Evolutionary conservation across 2,888 invertebrate genomes (phyloP), one percentile per base, ranked within the genome.

Genomic region (Drosophila stalkeri): DNA sequence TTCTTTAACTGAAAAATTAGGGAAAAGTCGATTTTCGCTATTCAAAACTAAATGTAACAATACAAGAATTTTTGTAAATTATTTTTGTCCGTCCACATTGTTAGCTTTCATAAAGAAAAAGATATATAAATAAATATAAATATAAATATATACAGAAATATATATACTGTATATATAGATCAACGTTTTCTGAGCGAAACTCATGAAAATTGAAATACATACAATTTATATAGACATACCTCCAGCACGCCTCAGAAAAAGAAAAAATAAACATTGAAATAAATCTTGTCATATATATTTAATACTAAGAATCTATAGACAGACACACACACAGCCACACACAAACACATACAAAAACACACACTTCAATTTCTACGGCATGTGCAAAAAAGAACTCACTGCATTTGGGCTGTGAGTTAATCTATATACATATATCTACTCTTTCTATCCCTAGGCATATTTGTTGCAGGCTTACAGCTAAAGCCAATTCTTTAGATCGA

Each of bases 31-130:
- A 62, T 62, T 69, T 76, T 55, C 67, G 67, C 52, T 49, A 67
- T 74, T 69, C 55, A 69, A 59, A 69, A 82, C 72, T 70, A 72
- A 69, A 87, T 85, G 86, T 85, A 86, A 86, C 85, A 89, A 86
- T 83, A 88, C 88, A 88, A 75, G 86, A 86, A 90, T 90, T 89
- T 88, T 86, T 90, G 91, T 89, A 91, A 87, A 90, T 91, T 92
- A 91, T 92, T 92, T 92, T 92, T 91, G 91, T 92, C 92, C 92
- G 92, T 92, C 92, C 92, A 92, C 92, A 91, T 92, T 92, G 91
- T 91, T 92, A 92, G 92, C 92, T 92, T 92, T 92, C 92, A 55
- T 39, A 41, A 55, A 55, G 16, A 39, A 23, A 39, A 35, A 20
- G 2, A 91, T 91, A 78, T 74, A 65, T 68, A 54, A 60, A 79